Evolutionary conservation across 1,140 invertebrate genomes (phyloP), one percentile per base, ranked within the genome.

Genomic region (Phocides pigmalion): DNA sequence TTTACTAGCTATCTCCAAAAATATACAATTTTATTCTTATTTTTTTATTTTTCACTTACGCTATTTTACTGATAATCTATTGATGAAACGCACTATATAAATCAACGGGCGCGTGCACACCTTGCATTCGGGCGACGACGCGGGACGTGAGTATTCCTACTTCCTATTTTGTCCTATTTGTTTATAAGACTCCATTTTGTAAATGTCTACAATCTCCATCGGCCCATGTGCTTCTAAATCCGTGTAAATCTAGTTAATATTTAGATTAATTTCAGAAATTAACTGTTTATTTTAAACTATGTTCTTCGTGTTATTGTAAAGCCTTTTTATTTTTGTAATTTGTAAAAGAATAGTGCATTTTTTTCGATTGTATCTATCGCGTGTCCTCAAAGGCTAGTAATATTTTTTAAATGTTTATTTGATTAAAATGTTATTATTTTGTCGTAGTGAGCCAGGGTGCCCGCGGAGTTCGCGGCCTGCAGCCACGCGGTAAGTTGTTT

Each of bases 361-460:
- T 22, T 22, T 3, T 22, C 5, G 20, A 5, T 22, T 3, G 20
- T 22, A 22, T 22, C 20, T 5, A 22, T 2, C 20, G 2, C 20
- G 2, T 5, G 5, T 22, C 20, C 2, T 22, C 20, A 22, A 22
- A 22, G 20, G 2, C 20, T 22, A 22, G 20, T 22, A 2, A 22
- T 3, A 5, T n/a, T 22, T 22, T 22, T 5, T 22, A 22, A 3
- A 22, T 2, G 2, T 5, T 22, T 22, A 8, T 28, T 28, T 4
- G 1, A 28, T 12, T 35, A 0, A 35, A n/a, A 4, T 35, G 0
- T 35, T 47, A 50, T 64, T 50, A 44, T 67, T 66, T 64, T 64
- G 37, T 73, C 67, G 2, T 77, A 84, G 82, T 81, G 74, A 79
- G 82, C 82, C 84, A 87, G 84, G 76, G 81, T 76, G 44, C 63